Evolutionary conservation across 2,113 vertebrate genomes (phyloP), one percentile per base, ranked within the genome.

Genomic region (Macrotus californicus): DNA sequence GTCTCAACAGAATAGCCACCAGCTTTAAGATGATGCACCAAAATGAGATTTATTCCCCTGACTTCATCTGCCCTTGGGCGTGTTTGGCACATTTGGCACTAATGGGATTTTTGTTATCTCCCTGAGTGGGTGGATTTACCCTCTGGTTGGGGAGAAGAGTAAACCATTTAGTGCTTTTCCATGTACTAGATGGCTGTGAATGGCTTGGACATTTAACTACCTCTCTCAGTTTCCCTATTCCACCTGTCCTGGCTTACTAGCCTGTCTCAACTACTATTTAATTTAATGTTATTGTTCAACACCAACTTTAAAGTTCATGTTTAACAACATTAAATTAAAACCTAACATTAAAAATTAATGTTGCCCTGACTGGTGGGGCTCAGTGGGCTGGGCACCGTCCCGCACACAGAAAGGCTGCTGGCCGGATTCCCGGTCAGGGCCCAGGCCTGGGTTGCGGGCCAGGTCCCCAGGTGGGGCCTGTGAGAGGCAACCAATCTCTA

Each of bases 291-390:
- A 61, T 29, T 41, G 81, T 21, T 46, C 22, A 80, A 69, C 12
- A 31, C 61, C 59, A 61, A 61, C 59, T 29, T 59, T 46, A 26
- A 80, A 61, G 41, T n/a, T 29, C 7, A 8, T 41, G 21, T 48
- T 88, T 91, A 26, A 46, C 50, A 61, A 73, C 18, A 67, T 15
- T 48, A 61, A 61, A 19, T 36, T 83, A 56, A 95, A 93, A 39
- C 46, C 76, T 80, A 93, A 84, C 54, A 82, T 34, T 59, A 92
- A 94, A 91, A 85, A 80, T 61, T 36, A 92, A 56, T 29, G 61
- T 31, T 31, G 61, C 61, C 29, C 61, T 31, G 61, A 64, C 61
- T 64, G 61, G 61, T 31, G 29, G 26, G 61, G 61, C 29, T 31
- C 61, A 31, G 29, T 31, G 61, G 26, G 29, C 29, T 64, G 61